Evolutionary conservation across 37 sponge, comb jelly and placozoan species (phyloP).

Genomic region (Eunapius fragilis): DNA sequence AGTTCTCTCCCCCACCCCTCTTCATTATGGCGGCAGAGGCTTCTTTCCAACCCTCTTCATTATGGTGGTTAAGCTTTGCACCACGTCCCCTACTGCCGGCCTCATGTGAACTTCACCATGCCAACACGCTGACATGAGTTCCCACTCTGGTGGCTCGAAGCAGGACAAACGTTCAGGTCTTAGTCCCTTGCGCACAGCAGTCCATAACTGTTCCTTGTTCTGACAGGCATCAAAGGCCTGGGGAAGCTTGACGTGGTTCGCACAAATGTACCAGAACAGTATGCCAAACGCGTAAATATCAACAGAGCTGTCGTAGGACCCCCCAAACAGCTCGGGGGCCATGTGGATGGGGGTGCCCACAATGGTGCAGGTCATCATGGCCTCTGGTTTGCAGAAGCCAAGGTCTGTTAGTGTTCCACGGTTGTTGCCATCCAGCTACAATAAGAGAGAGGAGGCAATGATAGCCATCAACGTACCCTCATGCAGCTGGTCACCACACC

Average conservation of each 20-base stretch:
- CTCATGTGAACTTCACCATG: slow-evolving; percentile 62
- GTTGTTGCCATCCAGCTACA: slow-evolving; percentile 85
- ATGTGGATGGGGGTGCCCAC: slow-evolving; percentile 99
- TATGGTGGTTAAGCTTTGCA: slow-evolving; percentile 57
- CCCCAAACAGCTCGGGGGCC: slow-evolving; percentile 96
- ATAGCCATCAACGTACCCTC: no score
- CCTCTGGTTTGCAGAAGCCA: slow-evolving; percentile 99
- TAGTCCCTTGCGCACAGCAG: slow-evolving; percentile 81
- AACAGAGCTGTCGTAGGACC: slow-evolving; percentile 88
- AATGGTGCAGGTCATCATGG: slow-evolving; percentile 97
- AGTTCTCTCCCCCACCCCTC: no score
- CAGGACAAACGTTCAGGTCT: slow-evolving; percentile 85
- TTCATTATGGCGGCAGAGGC: slow-evolving; percentile 10
- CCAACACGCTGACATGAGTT: slow-evolving; percentile 92
- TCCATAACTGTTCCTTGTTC: slow-evolving; percentile 92
- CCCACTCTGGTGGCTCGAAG: slow-evolving; percentile 84
- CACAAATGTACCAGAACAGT: slow-evolving; percentile 97
- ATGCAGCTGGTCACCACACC: no score
- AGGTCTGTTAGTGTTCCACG: slow-evolving; percentile 92
- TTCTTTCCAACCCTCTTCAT: slow-evolving; percentile 65
- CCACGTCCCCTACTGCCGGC: slow-evolving; percentile 79
- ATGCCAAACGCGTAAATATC: slow-evolving; percentile 99
- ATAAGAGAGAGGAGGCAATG: background rate
- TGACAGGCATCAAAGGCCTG: slow-evolving; percentile 80
- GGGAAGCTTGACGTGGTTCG: slow-evolving; percentile 74